Evolutionary conservation across 2,888 invertebrate genomes (phyloP).

Genomic region (Opisthograptis luteolata): DNA sequence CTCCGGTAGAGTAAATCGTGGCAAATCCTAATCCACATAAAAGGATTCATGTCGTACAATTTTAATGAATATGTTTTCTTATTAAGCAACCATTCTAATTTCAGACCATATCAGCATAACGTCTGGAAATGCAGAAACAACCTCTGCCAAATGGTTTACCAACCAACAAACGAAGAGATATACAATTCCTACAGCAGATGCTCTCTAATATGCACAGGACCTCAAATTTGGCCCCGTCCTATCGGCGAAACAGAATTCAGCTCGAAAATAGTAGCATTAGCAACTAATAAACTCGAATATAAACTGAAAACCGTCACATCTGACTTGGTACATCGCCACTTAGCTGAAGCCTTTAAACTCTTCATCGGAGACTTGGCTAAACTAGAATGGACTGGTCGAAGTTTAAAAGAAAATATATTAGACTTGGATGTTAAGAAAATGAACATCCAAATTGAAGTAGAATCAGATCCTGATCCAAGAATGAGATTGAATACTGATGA

Average conservation of each 20-base stretch:
- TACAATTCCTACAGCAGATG: conserved; percentile 86
- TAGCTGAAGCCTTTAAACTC: conserved; percentile 74
- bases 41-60: too few species aligned
- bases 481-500: conserved; percentile 88
- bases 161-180: conserved; percentile 32
- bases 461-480: conserved; percentile 80
- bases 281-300: conserved; percentile 80
- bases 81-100: too few species aligned
- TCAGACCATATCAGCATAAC: conserved; percentile 29
- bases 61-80: too few species aligned
- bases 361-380: conserved; percentile 77
- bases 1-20: too few species aligned
- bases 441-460: conserved; percentile 77
- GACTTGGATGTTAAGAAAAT: conserved; percentile 53
- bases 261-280: conserved; percentile 82
- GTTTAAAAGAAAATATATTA: conserved; percentile 39
- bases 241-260: conserved; percentile 87
- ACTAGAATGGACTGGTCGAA: conserved; percentile 68
- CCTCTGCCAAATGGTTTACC: conserved; percentile 59
- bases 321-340: conserved; percentile 51
- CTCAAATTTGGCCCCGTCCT: conserved; percentile 90
- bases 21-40: too few species aligned
- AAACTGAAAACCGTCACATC: conserved; percentile 69
- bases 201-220: conserved; percentile 87
- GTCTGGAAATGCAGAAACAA: conserved; percentile 56